phyloP scores from a whole-genome alignment of 2,888 invertebrate species.

The Eledona agricola region DNA sequence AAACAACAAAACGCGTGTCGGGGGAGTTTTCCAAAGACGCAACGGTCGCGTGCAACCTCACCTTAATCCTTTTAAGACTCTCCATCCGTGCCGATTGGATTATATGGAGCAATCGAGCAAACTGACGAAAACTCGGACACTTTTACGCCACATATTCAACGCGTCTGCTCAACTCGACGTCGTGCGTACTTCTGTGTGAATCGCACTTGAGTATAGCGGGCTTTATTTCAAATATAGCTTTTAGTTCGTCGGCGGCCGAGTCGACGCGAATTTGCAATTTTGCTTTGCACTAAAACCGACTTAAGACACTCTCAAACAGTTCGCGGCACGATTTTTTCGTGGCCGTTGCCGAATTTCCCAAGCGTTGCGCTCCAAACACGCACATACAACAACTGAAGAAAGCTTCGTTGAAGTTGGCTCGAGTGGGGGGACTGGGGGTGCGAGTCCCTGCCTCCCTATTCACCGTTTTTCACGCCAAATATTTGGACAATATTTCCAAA shows the following conservation, averaged over 20 bases:
- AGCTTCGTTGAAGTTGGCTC: constrained; percentile 13
- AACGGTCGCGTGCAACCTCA: constrained; percentile 27
- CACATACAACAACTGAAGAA: constrained; percentile 25
- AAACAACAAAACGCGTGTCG: constrained; percentile 22
- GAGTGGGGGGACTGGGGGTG: constrained; percentile 4
- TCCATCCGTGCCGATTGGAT: constrained; percentile 42
- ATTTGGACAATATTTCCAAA: too few species aligned
- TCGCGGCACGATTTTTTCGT: constrained; percentile 4
- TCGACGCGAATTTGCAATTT: constrained; percentile 34
- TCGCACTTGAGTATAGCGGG: constrained; percentile 44
- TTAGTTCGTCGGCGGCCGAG: constrained; percentile 43
- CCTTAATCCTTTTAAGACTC: constrained; percentile 39
- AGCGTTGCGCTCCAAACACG: constrained; percentile 17
- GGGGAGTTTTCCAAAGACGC: constrained; percentile 4
- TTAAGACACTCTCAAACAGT: constrained; percentile 6
- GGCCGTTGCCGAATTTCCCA: constrained; percentile 5
- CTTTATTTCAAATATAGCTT: constrained; percentile 52
- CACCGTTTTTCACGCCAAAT: too few species aligned
- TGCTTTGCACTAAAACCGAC: constrained; percentile 22
- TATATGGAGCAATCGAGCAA: constrained; percentile 24
- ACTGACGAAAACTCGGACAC: constrained; percentile 44
- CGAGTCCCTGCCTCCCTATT: too few species aligned
- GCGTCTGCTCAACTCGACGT: constrained; percentile 40
- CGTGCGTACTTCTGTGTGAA: constrained; percentile 47
- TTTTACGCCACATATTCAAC: constrained; percentile 49